Evolutionary conservation across 2,113 vertebrate species (phyloP).

Genomic region (Mormyrus lacerda): DNA sequence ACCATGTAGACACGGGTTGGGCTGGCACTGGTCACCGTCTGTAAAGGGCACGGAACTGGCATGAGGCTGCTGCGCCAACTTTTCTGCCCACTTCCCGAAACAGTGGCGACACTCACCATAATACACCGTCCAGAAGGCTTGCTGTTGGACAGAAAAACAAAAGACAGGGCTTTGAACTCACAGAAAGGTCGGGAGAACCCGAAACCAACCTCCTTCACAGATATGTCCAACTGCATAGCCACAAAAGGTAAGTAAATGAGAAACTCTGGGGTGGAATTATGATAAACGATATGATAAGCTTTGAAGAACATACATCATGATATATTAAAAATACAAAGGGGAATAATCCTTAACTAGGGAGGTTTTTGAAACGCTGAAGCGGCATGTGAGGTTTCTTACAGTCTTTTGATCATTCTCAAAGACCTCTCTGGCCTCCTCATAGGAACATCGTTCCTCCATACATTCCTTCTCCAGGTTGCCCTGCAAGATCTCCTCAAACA

Average conservation of each 20-base stretch:
- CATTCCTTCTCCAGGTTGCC: conserved; percentile 85
- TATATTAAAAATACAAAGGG: neutral
- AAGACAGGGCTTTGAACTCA: neutral
- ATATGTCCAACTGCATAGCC: neutral
- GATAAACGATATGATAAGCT: neutral
- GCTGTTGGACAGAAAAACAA: conserved; percentile 35
- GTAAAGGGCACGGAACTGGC: neutral
- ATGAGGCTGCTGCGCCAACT: neutral
- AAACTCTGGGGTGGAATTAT: neutral
- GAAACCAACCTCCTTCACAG: neutral
- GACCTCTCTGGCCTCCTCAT: conserved; percentile 79
- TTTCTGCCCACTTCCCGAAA: neutral
- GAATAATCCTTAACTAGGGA: neutral
- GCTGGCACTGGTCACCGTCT: conserved; percentile 66
- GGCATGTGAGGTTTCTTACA: conserved; percentile 36
- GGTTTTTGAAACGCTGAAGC: neutral
- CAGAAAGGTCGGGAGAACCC: neutral
- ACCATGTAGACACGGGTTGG: conserved; percentile 72
- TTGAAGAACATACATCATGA: neutral
- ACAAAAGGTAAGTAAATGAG: neutral
- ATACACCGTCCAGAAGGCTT: conserved; percentile 52
- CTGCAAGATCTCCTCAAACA: conserved; percentile 74
- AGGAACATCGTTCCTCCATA: conserved; percentile 69
- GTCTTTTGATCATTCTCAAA: conserved; percentile 67
- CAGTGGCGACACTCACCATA: conserved; percentile 38